A percentile compares a stretch with the other conserved stretches of the same genome.
Conservation (phyloP, 1,140 invertebrate species). For the Probaryconus sp. region DNA sequence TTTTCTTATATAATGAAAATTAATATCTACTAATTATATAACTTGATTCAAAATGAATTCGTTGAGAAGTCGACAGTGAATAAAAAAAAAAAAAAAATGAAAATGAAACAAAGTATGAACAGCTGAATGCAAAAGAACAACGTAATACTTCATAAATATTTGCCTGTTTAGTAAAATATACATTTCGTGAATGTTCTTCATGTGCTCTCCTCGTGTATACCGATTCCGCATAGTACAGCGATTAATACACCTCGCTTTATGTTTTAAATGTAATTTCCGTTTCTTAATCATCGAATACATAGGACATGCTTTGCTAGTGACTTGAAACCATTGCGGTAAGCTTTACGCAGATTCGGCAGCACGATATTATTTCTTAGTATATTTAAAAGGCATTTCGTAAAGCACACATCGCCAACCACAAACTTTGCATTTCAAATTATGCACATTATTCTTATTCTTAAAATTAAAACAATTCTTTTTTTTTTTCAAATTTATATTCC, state of each 20-base stretch:
- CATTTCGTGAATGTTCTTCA: conserved; percentile 31
- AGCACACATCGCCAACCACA: conserved; percentile 37
- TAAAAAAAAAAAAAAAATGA: conserved; percentile 1
- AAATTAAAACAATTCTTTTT: too few species aligned
- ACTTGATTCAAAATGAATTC: too few species aligned
- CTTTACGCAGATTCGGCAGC: conserved; percentile 51
- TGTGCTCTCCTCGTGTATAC: conserved; percentile 19
- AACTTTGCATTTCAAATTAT: background rate
- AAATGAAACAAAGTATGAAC: conserved; percentile 8
- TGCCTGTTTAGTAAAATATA: conserved; percentile 52
- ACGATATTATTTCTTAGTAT: conserved; percentile 52
- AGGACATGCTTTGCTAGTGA: conserved; percentile 49
- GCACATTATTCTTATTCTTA: too few species aligned
- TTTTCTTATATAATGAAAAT: too few species aligned
- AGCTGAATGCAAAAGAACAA: conserved; percentile 16
- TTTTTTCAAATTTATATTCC: too few species aligned
- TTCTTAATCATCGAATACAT: conserved; percentile 39
- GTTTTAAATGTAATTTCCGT: too few species aligned
- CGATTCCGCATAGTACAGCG: too few species aligned
- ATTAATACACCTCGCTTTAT: conserved; percentile 32
- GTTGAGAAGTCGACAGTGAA: too few species aligned
- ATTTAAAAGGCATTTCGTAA: conserved; percentile 56
- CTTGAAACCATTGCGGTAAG: conserved; percentile 33
- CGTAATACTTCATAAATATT: conserved; percentile 36
- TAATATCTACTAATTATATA: too few species aligned